phyloP scores from a whole-genome alignment of 1,140 invertebrate genomes.

The Cephus cinctus region DNA sequence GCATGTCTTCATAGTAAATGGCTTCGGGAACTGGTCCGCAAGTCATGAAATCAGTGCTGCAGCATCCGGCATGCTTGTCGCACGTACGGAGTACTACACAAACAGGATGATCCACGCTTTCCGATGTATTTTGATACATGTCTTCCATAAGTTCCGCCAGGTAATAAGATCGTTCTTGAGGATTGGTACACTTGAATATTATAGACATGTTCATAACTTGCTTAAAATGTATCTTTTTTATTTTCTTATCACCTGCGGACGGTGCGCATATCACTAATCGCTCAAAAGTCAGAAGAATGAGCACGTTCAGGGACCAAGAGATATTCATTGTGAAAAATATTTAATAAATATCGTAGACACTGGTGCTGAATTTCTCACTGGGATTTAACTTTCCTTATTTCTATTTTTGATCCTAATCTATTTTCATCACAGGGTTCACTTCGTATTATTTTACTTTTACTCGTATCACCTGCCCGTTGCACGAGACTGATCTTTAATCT shows the following conservation, averaged over 20 bases:
- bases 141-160: conserved; percentile 28
- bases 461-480: no score
- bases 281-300: conserved; percentile 15
- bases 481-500: no score
- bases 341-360: no score
- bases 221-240: conserved; percentile 16
- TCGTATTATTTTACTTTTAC: no score
- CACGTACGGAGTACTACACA: conserved; percentile 35
- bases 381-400: no score
- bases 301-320: no score
- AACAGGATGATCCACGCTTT: conserved; percentile 22
- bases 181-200: conserved; percentile 25
- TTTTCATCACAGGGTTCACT: no score
- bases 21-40: conserved; percentile 21
- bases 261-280: conserved; percentile 3
- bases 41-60: conserved; percentile 16
- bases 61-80: conserved; percentile 37
- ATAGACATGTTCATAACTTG: conserved; percentile 9
- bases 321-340: no score
- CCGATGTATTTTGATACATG: conserved; percentile 14
- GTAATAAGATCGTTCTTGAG: conserved; percentile 33
- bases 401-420: no score
- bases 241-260: neutral
- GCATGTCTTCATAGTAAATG: conserved; percentile 30
- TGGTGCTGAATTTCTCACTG: no score